These are phyloP conservation scores for Sinocyclocheilus anophthalmus DNA, from an alignment of 2,113 vertebrate genomes.

Conservation along the genomic window DNA sequence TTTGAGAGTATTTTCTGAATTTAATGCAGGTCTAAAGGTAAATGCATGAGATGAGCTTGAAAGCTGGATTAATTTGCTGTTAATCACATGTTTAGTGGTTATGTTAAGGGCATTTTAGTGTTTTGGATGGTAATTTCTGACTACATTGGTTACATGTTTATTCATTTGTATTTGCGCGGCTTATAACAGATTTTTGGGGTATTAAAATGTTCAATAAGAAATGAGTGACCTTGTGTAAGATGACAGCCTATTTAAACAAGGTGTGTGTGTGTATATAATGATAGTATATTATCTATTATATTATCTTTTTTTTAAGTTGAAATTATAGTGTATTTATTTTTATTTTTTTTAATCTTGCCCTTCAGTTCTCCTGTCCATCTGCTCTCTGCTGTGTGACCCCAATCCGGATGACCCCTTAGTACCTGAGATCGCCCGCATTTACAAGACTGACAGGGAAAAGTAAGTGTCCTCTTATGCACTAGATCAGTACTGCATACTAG, in stretches of 20 bases:
- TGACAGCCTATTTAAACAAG: background rate
- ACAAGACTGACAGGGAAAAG: conserved; percentile 99
- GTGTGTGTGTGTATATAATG: too few species aligned
- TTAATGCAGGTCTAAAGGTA: background rate
- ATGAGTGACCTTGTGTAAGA: background rate
- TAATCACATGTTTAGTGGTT: background rate
- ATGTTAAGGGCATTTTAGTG: background rate
- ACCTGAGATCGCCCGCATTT: conserved; percentile 99
- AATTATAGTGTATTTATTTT: background rate
- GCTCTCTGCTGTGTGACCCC: conserved; percentile 99
- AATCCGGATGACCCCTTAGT: conserved; percentile 99
- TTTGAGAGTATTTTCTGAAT: background rate
- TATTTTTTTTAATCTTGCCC: conserved; percentile 42
- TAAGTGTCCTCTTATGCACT: conserved; percentile 70
- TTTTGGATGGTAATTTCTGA: background rate
- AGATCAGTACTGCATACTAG: background rate
- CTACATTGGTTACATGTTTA: background rate
- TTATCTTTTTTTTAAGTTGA: background rate
- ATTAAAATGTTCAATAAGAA: background rate
- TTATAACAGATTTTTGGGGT: background rate
- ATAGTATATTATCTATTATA: too few species aligned
- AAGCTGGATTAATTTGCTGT: too few species aligned
- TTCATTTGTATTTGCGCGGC: background rate
- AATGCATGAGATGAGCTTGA: too few species aligned
- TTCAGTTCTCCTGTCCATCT: conserved; percentile 98